Base-by-base conservation (phyloP, 2,113 vertebrate genomes). In the Oncorhynchus clarkii region DNA sequence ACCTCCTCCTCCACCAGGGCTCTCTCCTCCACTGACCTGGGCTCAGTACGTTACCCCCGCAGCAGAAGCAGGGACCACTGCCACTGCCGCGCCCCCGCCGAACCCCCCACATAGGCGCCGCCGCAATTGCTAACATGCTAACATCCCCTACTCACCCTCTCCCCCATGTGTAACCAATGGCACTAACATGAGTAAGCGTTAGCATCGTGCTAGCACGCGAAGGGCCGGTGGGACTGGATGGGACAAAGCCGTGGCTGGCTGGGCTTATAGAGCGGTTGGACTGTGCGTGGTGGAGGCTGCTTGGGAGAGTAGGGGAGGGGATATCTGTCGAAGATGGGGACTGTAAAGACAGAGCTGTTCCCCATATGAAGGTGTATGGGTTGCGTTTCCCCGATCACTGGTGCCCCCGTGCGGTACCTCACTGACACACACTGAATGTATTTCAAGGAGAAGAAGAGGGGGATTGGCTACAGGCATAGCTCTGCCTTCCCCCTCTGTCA, bases 1-100 rank as follows among this genome's bases (percentile, higher is more conserved):
- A 81, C 85, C 4, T 88, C 89, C 69, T 85, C 85, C 78, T 83
- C 91, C 78, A 82, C 91, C 89, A 92, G 94, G 39, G 92, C 93
- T 62, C 78, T 95, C 83, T 94, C 95, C 48, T 91, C 90, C 88
- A 20, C 75, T 0, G 96, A 99, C 31, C 77, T 94, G 70, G 90
- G 93, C 93, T 95, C 96, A 94, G 97, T 99, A 99, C 95, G 97
- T 98, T 97, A 96, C 81, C 80, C 77, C 34, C 83, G 81, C 85
- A 86, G 88, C 86, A 88, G 88, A 79, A 85, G 89, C 89, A 87
- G 88, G 90, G 90, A 83, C 77, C 85, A 82, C 75, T 79, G 80
- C 78, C 84, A 85, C 80, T 45, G 9, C 12, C 9, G 9, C 39
- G 9, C 39, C 39, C 39, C 39, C 9, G 51, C 85, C 86, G 68